Percentiles rank a stretch among this genome's conserved stretches.
These are phyloP conservation scores for Neoaliturus tenellus DNA, from an alignment of 2,888 invertebrate species.

Conservation along the genomic window DNA sequence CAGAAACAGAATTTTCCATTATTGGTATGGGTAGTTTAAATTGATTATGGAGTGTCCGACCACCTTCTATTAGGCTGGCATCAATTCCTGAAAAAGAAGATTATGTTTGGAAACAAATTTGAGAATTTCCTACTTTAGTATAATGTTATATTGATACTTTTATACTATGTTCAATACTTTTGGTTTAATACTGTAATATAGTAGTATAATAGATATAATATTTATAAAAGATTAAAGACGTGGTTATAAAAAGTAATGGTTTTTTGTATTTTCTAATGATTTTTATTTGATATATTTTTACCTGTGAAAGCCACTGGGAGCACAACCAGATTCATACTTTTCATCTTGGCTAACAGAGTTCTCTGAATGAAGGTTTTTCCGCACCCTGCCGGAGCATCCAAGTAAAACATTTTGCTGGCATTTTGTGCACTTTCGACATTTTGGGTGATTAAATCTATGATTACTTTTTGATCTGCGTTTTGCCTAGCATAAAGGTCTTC, in stretches of 20 bases:
- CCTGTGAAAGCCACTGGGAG: neutral
- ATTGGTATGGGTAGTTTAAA: neutral
- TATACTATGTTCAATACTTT: no score
- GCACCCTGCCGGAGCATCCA: neutral
- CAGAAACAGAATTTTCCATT: neutral
- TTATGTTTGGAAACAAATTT: no score
- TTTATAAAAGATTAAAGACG: no score
- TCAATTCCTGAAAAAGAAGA: neutral
- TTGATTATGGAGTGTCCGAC: neutral
- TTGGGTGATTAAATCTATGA: neutral
- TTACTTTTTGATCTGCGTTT: neutral
- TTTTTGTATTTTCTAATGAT: no score
- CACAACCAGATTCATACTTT: neutral
- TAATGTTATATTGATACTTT: no score
- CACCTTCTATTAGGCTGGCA: neutral
- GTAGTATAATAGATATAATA: no score
- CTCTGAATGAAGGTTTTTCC: neutral
- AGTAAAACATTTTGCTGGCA: neutral
- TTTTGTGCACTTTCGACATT: neutral
- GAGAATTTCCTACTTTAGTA: no score
- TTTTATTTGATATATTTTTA: no score
- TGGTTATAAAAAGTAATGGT: no score
- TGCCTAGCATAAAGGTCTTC: neutral
- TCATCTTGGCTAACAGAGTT: neutral
- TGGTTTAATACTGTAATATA: no score